These are phyloP conservation scores for Muscicapa adusta DNA, from an alignment of 2,113 vertebrate species.

Conservation along the genomic window DNA sequence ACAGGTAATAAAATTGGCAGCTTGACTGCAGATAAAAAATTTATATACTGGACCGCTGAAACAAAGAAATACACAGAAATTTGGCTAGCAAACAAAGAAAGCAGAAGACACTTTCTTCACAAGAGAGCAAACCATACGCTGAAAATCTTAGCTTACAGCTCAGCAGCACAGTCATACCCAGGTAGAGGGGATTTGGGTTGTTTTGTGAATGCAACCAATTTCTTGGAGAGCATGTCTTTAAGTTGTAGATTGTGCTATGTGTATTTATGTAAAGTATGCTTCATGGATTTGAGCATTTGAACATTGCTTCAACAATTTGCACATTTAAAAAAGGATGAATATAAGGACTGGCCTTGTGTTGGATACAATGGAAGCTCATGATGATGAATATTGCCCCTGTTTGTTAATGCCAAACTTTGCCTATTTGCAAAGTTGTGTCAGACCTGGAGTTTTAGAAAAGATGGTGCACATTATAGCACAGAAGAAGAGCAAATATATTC, in stretches of 20 bases:
- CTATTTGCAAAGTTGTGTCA: not conserved
- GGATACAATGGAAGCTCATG: not conserved
- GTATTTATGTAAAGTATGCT: not conserved
- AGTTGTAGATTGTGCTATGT: not conserved
- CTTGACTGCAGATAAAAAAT: conserved; percentile 65
- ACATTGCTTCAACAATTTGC: not conserved
- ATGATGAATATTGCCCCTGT: not conserved
- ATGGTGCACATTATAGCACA: not conserved
- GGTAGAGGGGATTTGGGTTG: conserved; percentile 30
- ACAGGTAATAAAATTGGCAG: conserved; percentile 48
- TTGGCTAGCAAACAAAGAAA: conserved; percentile 54
- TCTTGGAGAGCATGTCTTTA: not conserved
- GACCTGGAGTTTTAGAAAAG: not conserved
- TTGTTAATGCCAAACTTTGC: not conserved
- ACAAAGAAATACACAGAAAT: conserved; percentile 30
- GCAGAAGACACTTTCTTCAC: not conserved
- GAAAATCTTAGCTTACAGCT: conserved; percentile 60
- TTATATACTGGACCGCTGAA: conserved; percentile 66
- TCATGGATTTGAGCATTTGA: not conserved
- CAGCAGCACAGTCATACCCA: conserved; percentile 63
- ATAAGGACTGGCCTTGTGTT: not conserved
- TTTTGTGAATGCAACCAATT: not conserved
- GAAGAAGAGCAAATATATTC: not conserved
- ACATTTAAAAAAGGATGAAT: not conserved
- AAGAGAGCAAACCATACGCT: not conserved